phyloP scores from a whole-genome alignment of 2,797 vertebrate species.

The Eulemur mongoz region DNA sequence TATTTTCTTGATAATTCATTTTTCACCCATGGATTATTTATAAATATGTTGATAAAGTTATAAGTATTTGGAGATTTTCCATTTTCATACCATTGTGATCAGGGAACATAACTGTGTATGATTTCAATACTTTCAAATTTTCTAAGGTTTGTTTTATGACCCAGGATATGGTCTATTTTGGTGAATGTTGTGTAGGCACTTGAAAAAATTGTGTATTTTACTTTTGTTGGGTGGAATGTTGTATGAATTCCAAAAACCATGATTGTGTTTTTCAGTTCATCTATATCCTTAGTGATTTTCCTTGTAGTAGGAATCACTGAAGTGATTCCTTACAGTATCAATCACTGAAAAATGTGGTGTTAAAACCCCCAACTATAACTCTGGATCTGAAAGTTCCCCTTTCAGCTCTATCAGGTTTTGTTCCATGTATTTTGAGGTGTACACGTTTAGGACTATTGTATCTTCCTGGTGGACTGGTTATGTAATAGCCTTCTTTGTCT shows the following conservation, averaged over 20 bases:
- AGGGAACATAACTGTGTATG: neutral
- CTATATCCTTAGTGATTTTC: neutral
- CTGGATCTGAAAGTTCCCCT: neutral
- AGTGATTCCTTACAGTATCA: too few species aligned
- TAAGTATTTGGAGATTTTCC: neutral
- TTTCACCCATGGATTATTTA: neutral
- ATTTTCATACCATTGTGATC: neutral
- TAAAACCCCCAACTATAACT: neutral
- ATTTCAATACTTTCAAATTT: neutral
- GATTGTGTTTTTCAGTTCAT: neutral
- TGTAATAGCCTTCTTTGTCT: neutral
- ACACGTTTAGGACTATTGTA: neutral
- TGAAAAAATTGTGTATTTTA: neutral
- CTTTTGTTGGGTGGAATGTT: neutral
- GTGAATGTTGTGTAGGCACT: neutral
- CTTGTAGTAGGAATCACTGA: neutral
- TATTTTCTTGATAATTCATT: neutral
- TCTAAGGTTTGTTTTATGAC: neutral
- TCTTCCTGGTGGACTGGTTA: neutral
- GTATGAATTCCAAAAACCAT: neutral
- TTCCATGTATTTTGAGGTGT: neutral
- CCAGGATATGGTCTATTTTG: neutral
- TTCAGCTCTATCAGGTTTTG: neutral
- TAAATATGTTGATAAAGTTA: neutral
- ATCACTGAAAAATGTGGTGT: neutral